Conservation (phyloP, 64 coral and sea anemone species). For the Orbicella faveolata region DNA sequence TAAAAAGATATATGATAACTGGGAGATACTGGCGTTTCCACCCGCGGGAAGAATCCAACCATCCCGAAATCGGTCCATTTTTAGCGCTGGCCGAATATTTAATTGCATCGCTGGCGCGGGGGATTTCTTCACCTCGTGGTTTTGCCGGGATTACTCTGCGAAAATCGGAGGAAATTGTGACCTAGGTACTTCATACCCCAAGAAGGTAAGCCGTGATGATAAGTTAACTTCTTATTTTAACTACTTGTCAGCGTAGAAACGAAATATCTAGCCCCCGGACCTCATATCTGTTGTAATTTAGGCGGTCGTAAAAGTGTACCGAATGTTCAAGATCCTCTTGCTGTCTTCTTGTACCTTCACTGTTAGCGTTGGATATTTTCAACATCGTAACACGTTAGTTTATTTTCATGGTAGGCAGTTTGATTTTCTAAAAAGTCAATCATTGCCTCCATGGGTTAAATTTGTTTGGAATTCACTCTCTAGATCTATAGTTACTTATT, state of each 20-base stretch:
- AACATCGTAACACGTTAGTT: too few species aligned
- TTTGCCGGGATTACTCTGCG: neutral
- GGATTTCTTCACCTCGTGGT: slow-evolving; percentile 37
- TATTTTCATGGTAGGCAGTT: too few species aligned
- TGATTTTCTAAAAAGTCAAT: too few species aligned
- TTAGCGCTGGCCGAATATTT: slow-evolving; percentile 9
- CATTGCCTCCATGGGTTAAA: too few species aligned
- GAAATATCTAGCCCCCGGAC: neutral
- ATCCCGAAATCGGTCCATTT: neutral
- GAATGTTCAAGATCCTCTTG: neutral
- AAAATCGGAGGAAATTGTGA: slow-evolving; percentile 6
- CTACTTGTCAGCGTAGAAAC: neutral
- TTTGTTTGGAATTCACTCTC: too few species aligned
- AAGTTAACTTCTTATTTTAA: neutral
- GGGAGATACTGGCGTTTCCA: too few species aligned
- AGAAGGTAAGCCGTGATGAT: neutral
- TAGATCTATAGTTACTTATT: too few species aligned
- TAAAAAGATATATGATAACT: too few species aligned
- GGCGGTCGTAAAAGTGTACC: neutral
- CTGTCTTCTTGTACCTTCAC: too few species aligned
- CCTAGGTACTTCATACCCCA: neutral
- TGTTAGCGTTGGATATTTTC: too few species aligned
- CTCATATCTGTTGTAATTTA: neutral
- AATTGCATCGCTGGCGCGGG: slow-evolving; percentile 12
- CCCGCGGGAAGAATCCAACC: neutral